phyloP scores from a whole-genome alignment of 30 jellyfish, hydroid and myxozoan species.

The Hydra vulgaris region DNA sequence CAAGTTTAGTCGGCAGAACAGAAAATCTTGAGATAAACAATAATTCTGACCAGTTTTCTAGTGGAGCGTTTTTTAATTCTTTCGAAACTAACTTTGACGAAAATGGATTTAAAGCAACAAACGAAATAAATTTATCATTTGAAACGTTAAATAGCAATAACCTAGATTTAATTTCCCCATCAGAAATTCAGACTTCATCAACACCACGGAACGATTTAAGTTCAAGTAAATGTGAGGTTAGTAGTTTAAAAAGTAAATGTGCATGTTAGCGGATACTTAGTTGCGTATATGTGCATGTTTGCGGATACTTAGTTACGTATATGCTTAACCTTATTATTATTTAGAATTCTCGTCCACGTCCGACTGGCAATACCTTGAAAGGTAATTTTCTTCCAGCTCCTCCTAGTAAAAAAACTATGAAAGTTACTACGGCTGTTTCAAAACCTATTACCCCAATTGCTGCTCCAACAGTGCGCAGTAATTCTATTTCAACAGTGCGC shows the following conservation, averaged over 20 bases:
- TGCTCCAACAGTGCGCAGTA: neutral
- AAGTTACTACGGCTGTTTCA: slow-evolving; percentile 39
- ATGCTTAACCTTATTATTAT: neutral
- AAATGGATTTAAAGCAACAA: neutral
- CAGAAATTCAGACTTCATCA: neutral
- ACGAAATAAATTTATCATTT: neutral
- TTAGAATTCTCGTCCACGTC: slow-evolving; percentile 29
- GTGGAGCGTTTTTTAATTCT: neutral
- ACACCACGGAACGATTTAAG: too few species aligned
- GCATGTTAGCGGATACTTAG: neutral
- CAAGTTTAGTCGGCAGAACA: slow-evolving; percentile 12
- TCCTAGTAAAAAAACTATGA: slow-evolving; percentile 67
- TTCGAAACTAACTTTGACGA: neutral
- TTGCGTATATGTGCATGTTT: neutral
- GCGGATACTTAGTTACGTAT: neutral
- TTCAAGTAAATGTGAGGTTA: neutral
- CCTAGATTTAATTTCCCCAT: neutral
- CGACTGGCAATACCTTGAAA: slow-evolving; percentile 7
- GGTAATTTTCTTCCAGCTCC: slow-evolving; percentile 62
- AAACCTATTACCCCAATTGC: neutral
- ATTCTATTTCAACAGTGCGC: neutral
- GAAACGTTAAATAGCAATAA: neutral
- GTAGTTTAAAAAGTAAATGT: neutral
- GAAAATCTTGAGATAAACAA: neutral
- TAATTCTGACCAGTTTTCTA: neutral